Evolutionary conservation across 1,140 invertebrate species (phyloP), one percentile per base, ranked within the genome.

Genomic region (Campoletis sonorensis): DNA sequence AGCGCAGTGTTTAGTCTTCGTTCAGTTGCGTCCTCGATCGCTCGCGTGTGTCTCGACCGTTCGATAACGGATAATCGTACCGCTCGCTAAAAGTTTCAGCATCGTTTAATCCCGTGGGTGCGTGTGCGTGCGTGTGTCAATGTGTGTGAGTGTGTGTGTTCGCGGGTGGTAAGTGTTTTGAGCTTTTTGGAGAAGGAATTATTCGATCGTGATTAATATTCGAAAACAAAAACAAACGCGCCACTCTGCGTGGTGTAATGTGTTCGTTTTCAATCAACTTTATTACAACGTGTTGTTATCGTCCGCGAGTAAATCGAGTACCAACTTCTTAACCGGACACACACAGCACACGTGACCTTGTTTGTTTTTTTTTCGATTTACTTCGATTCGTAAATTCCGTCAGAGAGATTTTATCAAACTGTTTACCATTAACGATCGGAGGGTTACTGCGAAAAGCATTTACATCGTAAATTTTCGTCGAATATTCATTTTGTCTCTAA

Each of bases 281-380:
- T 26, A 40, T 40, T 49, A 40, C 5, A 71, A 30, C 68, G 68
- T 71, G 68, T 71, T 71, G 68, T 71, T 37, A 37, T 33, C 68
- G 30, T 40, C 16, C 30, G 13, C 68, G 68, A 13, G 40, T 10
- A 30, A 33, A 71, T 71, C 33, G 18, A 15, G 27, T 18, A 40
- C 30, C 33, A 16, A 71, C 33, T 0, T 72, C 18, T 70, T 70
- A 40, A 37, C 40, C 40, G 40, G 40, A 45, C 40, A 45, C 40
- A 45, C 8, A 40, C 8, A 71, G 40, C 2, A 27, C 30, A 71
- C 27, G 27, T 45, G 26, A 79, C 49, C 67, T 13, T 5, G 68
- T 18, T 40, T 15, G 21, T 79, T 37, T 40, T 15, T 40, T 79
- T 37, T 23, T 58, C 5, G 4, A n/a, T 2, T 58, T 58, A n/a